Evolutionary conservation across 2,888 invertebrate species (phyloP).

Genomic region (Gandaritis pyraliata): DNA sequence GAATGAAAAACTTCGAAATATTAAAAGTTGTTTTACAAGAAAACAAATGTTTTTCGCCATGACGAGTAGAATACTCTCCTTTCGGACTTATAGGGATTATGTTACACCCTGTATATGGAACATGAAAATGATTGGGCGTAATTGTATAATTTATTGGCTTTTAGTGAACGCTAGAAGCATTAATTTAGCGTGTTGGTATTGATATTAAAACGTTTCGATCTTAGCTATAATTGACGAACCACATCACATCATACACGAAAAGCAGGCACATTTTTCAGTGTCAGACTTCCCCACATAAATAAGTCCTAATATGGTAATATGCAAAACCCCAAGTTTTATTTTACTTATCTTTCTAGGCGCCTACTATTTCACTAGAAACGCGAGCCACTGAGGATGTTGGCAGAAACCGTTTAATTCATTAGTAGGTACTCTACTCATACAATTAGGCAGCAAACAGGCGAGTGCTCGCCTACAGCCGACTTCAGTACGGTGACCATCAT

Average conservation of each 20-base stretch:
- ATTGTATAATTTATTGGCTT: slow-evolving; percentile 41
- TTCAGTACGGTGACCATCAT: slow-evolving; percentile 47
- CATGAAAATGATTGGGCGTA: slow-evolving; percentile 46
- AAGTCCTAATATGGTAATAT: background rate
- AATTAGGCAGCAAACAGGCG: slow-evolving; percentile 53
- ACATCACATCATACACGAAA: too few relatives aligned
- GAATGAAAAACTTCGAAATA: too few relatives aligned
- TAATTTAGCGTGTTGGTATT: background rate
- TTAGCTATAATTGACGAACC: too few relatives aligned
- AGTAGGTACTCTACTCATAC: slow-evolving; percentile 47
- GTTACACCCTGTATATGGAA: slow-evolving; percentile 10
- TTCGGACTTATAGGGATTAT: too few relatives aligned
- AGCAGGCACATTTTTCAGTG: too few relatives aligned
- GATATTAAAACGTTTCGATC: too few relatives aligned
- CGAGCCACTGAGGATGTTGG: slow-evolving; percentile 35
- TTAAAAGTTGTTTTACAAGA: too few relatives aligned
- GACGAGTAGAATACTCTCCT: too few relatives aligned
- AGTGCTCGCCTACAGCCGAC: slow-evolving; percentile 41
- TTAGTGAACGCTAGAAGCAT: slow-evolving; percentile 16
- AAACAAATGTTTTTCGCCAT: too few relatives aligned
- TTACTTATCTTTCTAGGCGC: slow-evolving; percentile 19
- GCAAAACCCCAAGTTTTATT: background rate
- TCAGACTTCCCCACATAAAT: background rate
- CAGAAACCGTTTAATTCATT: slow-evolving; percentile 61
- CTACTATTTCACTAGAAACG: slow-evolving; percentile 29